Percentiles rank a stretch among this genome's conserved stretches.
Conservation (phyloP, 2,113 vertebrate species). For the Sebastes schlegelii region DNA sequence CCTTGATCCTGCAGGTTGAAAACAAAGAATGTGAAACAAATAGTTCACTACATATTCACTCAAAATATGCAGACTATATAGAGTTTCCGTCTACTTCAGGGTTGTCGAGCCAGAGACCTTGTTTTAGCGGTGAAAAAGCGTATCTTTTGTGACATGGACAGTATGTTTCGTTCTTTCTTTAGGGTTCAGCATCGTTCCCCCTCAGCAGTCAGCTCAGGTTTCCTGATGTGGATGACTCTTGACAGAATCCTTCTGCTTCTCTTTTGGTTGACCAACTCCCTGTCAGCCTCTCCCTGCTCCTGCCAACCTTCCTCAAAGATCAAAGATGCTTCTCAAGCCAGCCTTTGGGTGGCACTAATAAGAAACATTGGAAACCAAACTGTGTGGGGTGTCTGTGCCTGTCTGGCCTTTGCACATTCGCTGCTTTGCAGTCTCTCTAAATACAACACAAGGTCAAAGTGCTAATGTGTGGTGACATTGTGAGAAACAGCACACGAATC, state of each 20-base stretch:
- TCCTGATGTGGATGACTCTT: constrained; percentile 77
- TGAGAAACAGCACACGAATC: constrained; percentile 19
- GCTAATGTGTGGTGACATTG: constrained; percentile 44
- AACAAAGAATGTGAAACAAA: constrained; percentile 10
- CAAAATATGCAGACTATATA: neutral
- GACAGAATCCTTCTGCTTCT: constrained; percentile 80
- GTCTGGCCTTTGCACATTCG: constrained; percentile 22
- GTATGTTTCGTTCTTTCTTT: constrained; percentile 66
- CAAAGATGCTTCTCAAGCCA: constrained; percentile 56
- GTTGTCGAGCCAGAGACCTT: constrained; percentile 33
- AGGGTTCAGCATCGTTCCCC: constrained; percentile 64
- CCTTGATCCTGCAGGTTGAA: constrained; percentile 88
- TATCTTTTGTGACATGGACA: constrained; percentile 63
- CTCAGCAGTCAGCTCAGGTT: constrained; percentile 58
- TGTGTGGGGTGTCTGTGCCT: constrained; percentile 23
- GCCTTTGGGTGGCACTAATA: constrained; percentile 63
- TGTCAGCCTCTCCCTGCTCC: constrained; percentile 49
- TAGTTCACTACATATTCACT: neutral
- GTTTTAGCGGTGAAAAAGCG: constrained; percentile 23
- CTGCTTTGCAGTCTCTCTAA: constrained; percentile 30
- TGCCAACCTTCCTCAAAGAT: constrained; percentile 66
- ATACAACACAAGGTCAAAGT: constrained; percentile 59
- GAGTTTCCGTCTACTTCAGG: neutral
- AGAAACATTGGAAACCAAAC: constrained; percentile 51
- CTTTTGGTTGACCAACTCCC: constrained; percentile 70